Base-by-base conservation (phyloP, 1,140 invertebrate species). In the Sycophaga agraensis region DNA sequence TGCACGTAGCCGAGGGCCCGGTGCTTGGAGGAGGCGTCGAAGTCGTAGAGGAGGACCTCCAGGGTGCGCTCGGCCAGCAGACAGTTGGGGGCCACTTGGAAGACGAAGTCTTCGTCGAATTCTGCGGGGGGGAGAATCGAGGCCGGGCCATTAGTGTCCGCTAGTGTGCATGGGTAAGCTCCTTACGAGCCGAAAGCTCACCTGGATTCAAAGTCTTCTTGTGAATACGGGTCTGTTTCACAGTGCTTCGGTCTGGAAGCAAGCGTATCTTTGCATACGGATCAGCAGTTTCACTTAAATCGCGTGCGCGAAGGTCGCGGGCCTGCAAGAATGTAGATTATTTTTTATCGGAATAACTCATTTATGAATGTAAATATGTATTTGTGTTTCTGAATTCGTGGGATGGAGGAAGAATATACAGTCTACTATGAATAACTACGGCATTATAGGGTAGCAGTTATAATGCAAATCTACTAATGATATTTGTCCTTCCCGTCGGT, bases 71-170 rank as follows among this genome's bases (percentile, higher is more conserved):
- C 77, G 39, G 87, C 70, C 0, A 88, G 82, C 2, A 83, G 73
- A 35, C 67, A 65, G 16, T 59, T 54, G 6, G 86, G 84, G 50
- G 84, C 84, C 59, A 91, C 87, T 75, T 91, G 91, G 62, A 89
- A 88, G 2, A 89, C 81, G 70, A 90, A 92, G 49, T 90, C 84
- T 54, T 89, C 85, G 39, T 87, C 85, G 72, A 86, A 91, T 48
- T 88, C 82, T 83, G 72, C 55, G 31, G 31, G 14, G 22, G 1
- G 19, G 3, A 26, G 5, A 11, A 31, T 31, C 28, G 28, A n/a
- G n/a, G n/a, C n/a, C n/a, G n/a, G n/a, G n/a, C n/a, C n/a, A n/a
- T n/a, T n/a, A n/a, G n/a, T n/a, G n/a, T n/a, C n/a, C n/a, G n/a
- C n/a, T n/a, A n/a, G n/a, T n/a, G n/a, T n/a, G n/a, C n/a, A n/a